Base-by-base conservation (phyloP, 2,888 invertebrate species). In the Zygogramma bicolorata region DNA sequence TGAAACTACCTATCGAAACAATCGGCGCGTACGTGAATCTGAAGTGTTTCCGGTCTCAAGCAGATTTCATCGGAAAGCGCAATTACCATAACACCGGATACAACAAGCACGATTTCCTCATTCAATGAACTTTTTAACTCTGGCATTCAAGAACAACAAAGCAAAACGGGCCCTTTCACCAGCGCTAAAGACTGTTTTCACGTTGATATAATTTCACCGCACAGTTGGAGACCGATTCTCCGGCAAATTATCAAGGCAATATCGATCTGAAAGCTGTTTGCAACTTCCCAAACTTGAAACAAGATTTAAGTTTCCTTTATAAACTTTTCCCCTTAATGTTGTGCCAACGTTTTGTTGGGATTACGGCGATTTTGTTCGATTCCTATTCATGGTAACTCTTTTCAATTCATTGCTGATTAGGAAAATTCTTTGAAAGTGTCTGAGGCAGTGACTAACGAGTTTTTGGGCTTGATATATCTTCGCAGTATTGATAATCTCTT, bases 241-340 rank as follows among this genome's bases (percentile, higher is more conserved):
- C 53, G 53, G 25, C 53, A 53, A 53, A 53, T 53, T 27, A 53
- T 53, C 27, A 7, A 27, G 53, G 53, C 53, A 25, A 53, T 53
- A 53, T 53, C 53, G 53, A 53, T 53, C 53, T 27, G 53, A n/a
- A 53, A 53, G 53, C 27, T 25, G 53, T 53, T 53, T 53, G 53
- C 25, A 13, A 53, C 22, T 53, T 53, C 53, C n/a, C 27, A 22
- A 53, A 53, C 53, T 53, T n/a, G 53, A 53, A 53, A 53, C 53
- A 53, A 53, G 53, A 53, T 53, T 27, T 27, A 27, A 53, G 25
- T 53, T 53, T 8, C 6, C 53, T n/a, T 53, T 53, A 53, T 3
- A 53, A 53, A 53, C 53, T 27, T 53, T 25, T 6, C n/a, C 15
- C 25, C 13, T 15, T 27, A 25, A 53, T n/a, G 27, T 53, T 53